These are phyloP conservation scores for Acromyrmex heyeri DNA, from an alignment of 1,140 invertebrate species.

Conservation along the genomic window DNA sequence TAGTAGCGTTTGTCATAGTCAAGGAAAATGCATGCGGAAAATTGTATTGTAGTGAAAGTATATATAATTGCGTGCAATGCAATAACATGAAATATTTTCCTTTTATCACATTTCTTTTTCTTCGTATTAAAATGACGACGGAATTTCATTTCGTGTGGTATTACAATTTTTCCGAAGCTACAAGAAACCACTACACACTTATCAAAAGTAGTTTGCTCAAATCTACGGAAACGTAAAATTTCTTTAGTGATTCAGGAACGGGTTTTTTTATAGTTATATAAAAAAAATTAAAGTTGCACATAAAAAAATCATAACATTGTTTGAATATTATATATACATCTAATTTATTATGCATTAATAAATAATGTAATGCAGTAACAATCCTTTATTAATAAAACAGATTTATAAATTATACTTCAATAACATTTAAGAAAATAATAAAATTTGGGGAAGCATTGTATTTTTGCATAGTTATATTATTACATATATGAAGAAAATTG, in stretches of 20 bases:
- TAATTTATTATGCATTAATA: not conserved
- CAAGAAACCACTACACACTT: slow-evolving; percentile 16
- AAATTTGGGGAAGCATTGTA: not conserved
- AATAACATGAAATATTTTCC: slow-evolving; percentile 39
- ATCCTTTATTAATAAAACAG: not conserved
- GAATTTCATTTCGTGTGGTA: slow-evolving; percentile 48
- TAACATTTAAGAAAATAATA: not conserved
- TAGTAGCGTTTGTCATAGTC: not conserved
- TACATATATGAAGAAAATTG: not conserved
- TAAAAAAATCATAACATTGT: not conserved
- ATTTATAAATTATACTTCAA: slow-evolving; percentile 5
- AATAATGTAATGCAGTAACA: not conserved
- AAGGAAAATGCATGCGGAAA: slow-evolving; percentile 28
- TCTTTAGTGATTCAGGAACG: not conserved
- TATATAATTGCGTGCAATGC: not conserved
- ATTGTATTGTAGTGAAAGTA: slow-evolving; percentile 48
- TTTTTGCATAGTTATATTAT: not conserved
- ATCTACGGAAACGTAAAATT: slow-evolving; percentile 40
- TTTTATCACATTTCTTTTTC: slow-evolving; percentile 22
- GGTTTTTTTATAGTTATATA: not conserved
- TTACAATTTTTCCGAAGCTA: slow-evolving; percentile 51
- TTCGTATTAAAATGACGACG: slow-evolving; percentile 43
- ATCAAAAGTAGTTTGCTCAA: slow-evolving; percentile 50
- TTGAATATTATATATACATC: not conserved
- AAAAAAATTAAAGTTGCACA: slow-evolving; percentile 16